Evolutionary conservation across 2,113 vertebrate genomes (phyloP).

Genomic region (Neoarius graeffei): DNA sequence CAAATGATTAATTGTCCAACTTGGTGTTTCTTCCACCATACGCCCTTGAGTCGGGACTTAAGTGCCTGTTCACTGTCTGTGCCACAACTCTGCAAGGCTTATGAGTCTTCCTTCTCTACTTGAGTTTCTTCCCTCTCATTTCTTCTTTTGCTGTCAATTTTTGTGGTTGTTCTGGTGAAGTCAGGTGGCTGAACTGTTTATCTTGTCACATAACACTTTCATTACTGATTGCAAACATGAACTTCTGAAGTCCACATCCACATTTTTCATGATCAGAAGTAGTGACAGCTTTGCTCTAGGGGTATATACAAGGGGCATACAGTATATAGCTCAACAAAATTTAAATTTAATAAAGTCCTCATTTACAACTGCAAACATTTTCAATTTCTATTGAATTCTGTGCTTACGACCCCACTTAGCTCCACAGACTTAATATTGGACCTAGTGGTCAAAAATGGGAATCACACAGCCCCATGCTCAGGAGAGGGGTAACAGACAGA

Average conservation of each 20-base stretch:
- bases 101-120: neutral
- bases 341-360: neutral
- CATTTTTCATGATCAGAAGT: neutral
- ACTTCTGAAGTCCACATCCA: neutral
- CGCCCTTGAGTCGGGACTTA: constrained; percentile 16
- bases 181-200: constrained; percentile 49
- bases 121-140: neutral
- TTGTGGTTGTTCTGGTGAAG: neutral
- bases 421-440: neutral
- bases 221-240: constrained; percentile 63
- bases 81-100: constrained; percentile 22
- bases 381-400: neutral
- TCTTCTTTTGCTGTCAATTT: constrained; percentile 14
- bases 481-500: neutral
- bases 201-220: constrained; percentile 64
- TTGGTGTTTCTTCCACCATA: constrained; percentile 26
- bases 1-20: constrained; percentile 50
- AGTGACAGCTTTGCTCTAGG: neutral
- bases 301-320: neutral
- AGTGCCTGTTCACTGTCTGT: constrained; percentile 46
- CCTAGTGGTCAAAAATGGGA: neutral
- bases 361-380: neutral
- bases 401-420: neutral
- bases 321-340: neutral
- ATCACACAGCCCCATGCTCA: neutral